Evolutionary conservation across 2,113 vertebrate genomes (phyloP).

Genomic region (Varanus komodoensis): DNA sequence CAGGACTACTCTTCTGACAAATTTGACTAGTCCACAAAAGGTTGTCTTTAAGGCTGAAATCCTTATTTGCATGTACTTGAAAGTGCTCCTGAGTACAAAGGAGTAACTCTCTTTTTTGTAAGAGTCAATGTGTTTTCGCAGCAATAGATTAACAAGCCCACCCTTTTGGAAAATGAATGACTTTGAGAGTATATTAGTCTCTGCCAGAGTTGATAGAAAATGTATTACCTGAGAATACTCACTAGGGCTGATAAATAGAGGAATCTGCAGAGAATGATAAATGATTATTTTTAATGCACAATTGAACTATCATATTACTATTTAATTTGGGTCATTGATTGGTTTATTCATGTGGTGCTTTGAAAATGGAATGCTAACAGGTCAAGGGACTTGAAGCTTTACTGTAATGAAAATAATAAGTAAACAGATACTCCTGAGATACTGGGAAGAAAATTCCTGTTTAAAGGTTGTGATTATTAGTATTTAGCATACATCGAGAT

Average conservation of each 20-base stretch:
- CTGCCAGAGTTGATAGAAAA: not conserved
- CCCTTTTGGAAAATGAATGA: conserved; percentile 13
- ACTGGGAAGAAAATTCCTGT: not conserved
- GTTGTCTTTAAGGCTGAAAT: not conserved
- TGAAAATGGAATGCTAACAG: not conserved
- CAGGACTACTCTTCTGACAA: not conserved
- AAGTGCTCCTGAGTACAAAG: not conserved
- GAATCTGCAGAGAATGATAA: not conserved
- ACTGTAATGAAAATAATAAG: not conserved
- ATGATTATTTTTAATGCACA: not conserved
- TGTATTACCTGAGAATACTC: conserved; percentile 11
- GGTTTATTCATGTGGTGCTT: not conserved
- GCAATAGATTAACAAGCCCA: not conserved
- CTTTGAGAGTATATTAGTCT: not conserved
- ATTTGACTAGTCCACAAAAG: not conserved
- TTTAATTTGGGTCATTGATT: conserved; percentile 1
- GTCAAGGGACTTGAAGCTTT: not conserved
- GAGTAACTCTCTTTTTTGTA: not conserved
- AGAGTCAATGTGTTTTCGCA: not conserved
- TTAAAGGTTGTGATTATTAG: not conserved
- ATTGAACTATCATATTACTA: not conserved
- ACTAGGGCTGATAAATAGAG: not conserved
- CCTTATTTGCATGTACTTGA: not conserved
- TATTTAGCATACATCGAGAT: not conserved
- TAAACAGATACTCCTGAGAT: not conserved